Evolutionary conservation across 2,888 invertebrate genomes (phyloP).

Genomic region (Polylopha cassiicola): DNA sequence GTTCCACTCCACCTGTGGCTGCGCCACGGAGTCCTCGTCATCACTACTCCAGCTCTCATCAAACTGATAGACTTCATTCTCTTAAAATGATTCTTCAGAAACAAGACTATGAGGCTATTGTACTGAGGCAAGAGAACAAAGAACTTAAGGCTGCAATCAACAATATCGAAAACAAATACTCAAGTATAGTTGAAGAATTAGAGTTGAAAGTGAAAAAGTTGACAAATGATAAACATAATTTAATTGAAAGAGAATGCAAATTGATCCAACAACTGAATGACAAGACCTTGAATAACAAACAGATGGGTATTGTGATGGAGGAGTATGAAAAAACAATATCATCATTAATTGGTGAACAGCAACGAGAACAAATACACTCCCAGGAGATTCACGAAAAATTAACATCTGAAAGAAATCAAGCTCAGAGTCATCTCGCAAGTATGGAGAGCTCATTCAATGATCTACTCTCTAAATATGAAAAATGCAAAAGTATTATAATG

Average conservation of each 20-base stretch:
- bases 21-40: slow-evolving; percentile 56
- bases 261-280: slow-evolving; percentile 56
- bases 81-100: slow-evolving; percentile 56
- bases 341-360: slow-evolving; percentile 83
- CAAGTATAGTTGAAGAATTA: slow-evolving; percentile 48
- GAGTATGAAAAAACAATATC: slow-evolving; percentile 89
- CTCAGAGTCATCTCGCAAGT: slow-evolving; percentile 75
- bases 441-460: slow-evolving; percentile 81
- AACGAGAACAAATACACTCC: slow-evolving; percentile 76
- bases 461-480: slow-evolving; percentile 79
- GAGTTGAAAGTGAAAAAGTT: slow-evolving; percentile 55
- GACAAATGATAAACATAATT: slow-evolving; percentile 49
- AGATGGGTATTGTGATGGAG: slow-evolving; percentile 83
- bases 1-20: slow-evolving; percentile 57
- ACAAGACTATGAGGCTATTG: slow-evolving; percentile 60
- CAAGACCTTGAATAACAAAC: slow-evolving; percentile 57
- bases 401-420: slow-evolving; percentile 75
- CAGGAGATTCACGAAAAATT: slow-evolving; percentile 68
- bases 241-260: slow-evolving; percentile 49
- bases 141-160: slow-evolving; percentile 55
- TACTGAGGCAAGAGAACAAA: slow-evolving; percentile 58
- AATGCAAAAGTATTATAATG: slow-evolving; percentile 75
- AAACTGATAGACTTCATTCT: slow-evolving; percentile 54
- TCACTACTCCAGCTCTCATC: slow-evolving; percentile 39
- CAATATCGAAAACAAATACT: slow-evolving; percentile 49